Evolutionary conservation across 92 coral and sea anemone genomes (phyloP).

Genomic region (Ricordea florida): DNA sequence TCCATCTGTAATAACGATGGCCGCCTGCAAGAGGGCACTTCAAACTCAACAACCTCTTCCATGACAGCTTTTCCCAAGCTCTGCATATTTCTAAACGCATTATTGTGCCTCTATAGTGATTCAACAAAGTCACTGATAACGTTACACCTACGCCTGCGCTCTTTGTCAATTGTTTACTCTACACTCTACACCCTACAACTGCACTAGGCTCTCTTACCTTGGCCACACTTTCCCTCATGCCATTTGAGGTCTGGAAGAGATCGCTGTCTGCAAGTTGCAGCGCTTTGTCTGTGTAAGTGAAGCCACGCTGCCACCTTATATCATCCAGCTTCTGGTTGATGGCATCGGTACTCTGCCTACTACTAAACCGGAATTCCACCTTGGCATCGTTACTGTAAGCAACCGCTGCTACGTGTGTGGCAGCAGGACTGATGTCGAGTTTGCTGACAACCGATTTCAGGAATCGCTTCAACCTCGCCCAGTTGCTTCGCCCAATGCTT

Average conservation of each 20-base stretch:
- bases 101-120: no score
- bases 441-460: constrained; percentile 29
- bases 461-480: constrained; percentile 55
- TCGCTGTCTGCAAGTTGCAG: constrained; percentile 39
- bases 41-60: neutral
- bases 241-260: constrained; percentile 22
- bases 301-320: constrained; percentile 64
- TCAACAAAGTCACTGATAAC: no score
- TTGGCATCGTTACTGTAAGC: constrained; percentile 59
- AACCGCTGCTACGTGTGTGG: constrained; percentile 59
- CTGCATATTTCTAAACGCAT: no score
- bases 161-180: no score
- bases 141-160: no score
- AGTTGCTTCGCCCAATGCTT: constrained; percentile 59
- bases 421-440: constrained; percentile 53
- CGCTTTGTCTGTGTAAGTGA: constrained; percentile 67
- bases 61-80: neutral
- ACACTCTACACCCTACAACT: no score
- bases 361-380: constrained; percentile 51
- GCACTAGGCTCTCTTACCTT: constrained; percentile 24
- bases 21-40: constrained; percentile 16
- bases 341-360: constrained; percentile 12
- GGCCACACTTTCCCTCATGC: constrained; percentile 34
- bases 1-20: constrained; percentile 63
- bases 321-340: constrained; percentile 12